Evolutionary conservation across 2,113 vertebrate genomes (phyloP), one percentile per base, ranked within the genome.

Genomic region (Albula glossodonta): DNA sequence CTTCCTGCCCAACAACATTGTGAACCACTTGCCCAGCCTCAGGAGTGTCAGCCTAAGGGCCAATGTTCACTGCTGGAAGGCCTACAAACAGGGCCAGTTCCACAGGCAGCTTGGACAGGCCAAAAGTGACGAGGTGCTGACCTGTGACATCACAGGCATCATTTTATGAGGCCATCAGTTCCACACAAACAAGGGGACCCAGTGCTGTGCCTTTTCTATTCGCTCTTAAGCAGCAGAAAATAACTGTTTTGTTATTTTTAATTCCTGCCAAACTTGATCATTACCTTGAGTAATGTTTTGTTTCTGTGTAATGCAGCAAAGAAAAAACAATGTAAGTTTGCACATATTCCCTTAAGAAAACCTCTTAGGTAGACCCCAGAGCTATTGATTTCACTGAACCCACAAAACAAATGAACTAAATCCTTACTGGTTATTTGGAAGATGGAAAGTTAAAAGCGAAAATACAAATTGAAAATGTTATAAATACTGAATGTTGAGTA

Each of bases 21-120:
- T 99, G 41, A 94, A 91, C 85, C 93, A 97, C 83, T 91, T 99
- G 85, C 97, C 97, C 0, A 96, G 95, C 0, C 94, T 99, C 88
- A 97, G 97, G 93, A 98, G 96, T 25, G 93, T 98, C 86, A 95
- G 93, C 3, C 84, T 98, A 86, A 95, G 96, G 83, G 92, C 90
- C 87, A 92, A 93, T 49, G 83, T 96, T 80, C 93, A 91, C 51
- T 99, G 98, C 91, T 94, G 97, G 92, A 98, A 96, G 91, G 96
- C 95, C 31, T 94, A 97, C 86, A 97, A 94, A 88, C 96, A 97
- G 90, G 97, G 96, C 1, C 94, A 96, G 89, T 99, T 98, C 89
- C 98, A 97, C 87, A 92, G 96, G 83, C 97, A 97, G 85, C 95
- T 95, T 0, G 97, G 97, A 10, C 93, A 94, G 60, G 92, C 92